A percentile compares a stretch with the other conserved stretches of the same genome.
Evolutionary conservation across 2,797 vertebrate species (phyloP).

Genomic region (Schizothorax lantsangensis): DNA sequence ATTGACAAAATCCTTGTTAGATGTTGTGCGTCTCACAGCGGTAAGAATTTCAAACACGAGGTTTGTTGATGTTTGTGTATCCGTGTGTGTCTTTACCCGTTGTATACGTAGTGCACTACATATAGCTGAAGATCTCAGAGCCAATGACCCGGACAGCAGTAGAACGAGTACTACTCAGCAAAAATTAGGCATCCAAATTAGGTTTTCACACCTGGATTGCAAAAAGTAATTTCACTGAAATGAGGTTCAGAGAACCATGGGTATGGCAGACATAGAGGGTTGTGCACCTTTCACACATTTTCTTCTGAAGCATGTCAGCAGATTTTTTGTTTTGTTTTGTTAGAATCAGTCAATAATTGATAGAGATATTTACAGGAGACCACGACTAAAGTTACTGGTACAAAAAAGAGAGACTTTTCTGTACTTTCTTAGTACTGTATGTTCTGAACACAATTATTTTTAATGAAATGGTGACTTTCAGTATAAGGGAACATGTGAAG

Average conservation of each 20-base stretch:
- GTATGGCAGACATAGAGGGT: not conserved
- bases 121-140: not conserved
- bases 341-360: conserved; percentile 2
- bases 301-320: conserved; percentile 12
- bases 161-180: not conserved
- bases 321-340: no score
- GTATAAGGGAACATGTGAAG: not conserved
- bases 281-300: not conserved
- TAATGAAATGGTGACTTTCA: not conserved
- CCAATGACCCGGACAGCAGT: not conserved
- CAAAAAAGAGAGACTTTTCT: not conserved
- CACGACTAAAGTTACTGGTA: not conserved
- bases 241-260: conserved; percentile 3
- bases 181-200: conserved; percentile 8
- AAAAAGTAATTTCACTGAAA: conserved; percentile 19
- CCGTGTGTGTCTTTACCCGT: not conserved
- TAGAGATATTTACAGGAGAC: conserved; percentile 8
- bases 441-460: conserved; percentile 4
- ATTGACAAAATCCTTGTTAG: not conserved
- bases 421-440: not conserved
- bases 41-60: not conserved
- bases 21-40: not conserved
- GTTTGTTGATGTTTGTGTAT: conserved; percentile 1
- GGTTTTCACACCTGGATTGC: conserved; percentile 9
- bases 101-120: not conserved